phyloP scores from a whole-genome alignment of 2,113 vertebrate genomes.

The Zosterops lateralis region DNA sequence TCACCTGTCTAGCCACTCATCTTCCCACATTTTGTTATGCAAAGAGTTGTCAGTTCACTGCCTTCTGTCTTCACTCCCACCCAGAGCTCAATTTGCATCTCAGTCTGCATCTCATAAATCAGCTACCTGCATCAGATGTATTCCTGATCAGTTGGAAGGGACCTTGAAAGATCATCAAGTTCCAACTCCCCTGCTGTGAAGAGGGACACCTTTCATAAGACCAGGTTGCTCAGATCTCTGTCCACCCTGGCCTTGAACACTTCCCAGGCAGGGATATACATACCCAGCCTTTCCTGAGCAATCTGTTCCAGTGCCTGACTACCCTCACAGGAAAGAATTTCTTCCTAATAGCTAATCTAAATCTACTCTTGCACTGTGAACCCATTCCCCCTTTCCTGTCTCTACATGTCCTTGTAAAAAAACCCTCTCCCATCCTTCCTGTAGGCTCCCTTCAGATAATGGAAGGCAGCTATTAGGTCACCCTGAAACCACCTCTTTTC shows the following conservation, averaged over 20 bases:
- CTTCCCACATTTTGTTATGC: background rate
- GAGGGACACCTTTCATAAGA: background rate
- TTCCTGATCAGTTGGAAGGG: background rate
- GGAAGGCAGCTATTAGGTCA: background rate
- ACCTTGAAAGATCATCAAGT: background rate
- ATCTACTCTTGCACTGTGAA: background rate
- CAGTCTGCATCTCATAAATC: background rate
- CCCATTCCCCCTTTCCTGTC: background rate
- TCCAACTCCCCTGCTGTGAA: background rate
- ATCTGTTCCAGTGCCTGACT: background rate
- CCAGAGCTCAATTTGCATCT: background rate
- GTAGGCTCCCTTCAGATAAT: background rate
- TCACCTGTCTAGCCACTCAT: background rate
- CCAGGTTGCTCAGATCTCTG: background rate
- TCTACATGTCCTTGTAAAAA: background rate
- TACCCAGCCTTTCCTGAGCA: background rate
- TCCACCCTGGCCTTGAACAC: too few species aligned
- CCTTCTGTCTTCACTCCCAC: background rate
- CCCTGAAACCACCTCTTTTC: accelerated
- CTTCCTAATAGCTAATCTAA: background rate
- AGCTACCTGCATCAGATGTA: background rate
- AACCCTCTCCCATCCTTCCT: background rate
- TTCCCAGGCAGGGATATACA: background rate
- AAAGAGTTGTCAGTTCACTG: background rate
- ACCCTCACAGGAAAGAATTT: background rate